A percentile compares a stretch with the other conserved stretches of the same genome.
Conservation (phyloP, 2,113 vertebrate genomes). For the Bubalus kerabau region DNA sequence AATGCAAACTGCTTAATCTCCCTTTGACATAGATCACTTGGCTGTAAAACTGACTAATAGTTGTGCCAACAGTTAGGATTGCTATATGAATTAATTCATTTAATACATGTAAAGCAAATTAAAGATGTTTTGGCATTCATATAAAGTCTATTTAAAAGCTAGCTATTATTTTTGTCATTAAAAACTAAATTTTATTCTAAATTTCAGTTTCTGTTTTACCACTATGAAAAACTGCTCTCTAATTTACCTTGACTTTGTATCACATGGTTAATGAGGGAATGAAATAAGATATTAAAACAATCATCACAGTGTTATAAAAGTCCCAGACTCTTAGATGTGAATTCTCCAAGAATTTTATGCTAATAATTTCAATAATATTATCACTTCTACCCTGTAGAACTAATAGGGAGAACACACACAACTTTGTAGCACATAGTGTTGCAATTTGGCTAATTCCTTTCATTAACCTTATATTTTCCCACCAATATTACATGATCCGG, state of each 20-base stretch:
- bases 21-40: too few species aligned
- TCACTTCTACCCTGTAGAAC: background rate
- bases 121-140: background rate
- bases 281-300: background rate
- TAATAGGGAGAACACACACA: background rate
- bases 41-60: background rate
- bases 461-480: background rate
- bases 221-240: background rate
- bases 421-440: fast-evolving
- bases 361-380: background rate
- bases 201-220: background rate
- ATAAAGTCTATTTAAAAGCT: background rate
- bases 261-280: background rate
- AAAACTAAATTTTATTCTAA: background rate
- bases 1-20: background rate
- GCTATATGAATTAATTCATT: background rate
- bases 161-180: background rate
- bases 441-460: background rate
- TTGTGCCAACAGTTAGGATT: background rate
- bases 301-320: background rate
- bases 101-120: background rate
- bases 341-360: background rate
- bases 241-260: background rate
- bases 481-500: background rate
- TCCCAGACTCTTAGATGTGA: background rate